Evolutionary conservation across 2,888 invertebrate genomes (phyloP).

Genomic region (Biston betularia): DNA sequence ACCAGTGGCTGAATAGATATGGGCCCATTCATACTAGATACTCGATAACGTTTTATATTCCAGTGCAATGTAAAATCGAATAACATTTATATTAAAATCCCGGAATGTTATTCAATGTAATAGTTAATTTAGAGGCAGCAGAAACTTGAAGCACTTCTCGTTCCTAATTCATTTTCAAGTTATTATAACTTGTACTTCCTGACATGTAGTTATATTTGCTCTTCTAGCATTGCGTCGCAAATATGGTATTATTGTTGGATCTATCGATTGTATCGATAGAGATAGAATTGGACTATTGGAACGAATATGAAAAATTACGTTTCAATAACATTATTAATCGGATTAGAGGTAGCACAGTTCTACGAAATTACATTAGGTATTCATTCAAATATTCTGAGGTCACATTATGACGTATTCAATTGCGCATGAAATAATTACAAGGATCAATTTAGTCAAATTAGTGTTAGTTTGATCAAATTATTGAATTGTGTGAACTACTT

Average conservation of each 20-base stretch:
- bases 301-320: constrained; percentile 15
- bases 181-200: no score
- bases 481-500: no score
- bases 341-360: constrained; percentile 11
- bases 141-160: no score
- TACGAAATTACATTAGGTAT: constrained; percentile 1
- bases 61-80: no score
- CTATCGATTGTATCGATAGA: constrained; percentile 39
- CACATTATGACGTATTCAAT: constrained; percentile 16
- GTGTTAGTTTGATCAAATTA: background rate
- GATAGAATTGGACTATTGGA: constrained; percentile 22
- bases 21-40: background rate
- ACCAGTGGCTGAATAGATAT: constrained; percentile 23
- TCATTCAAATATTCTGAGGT: constrained; percentile 17
- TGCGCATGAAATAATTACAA: constrained; percentile 1
- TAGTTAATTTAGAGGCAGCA: no score
- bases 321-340: constrained; percentile 21
- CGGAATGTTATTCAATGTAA: no score
- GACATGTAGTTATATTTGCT: no score
- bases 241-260: no score
- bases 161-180: no score
- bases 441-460: background rate
- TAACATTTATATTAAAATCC: no score
- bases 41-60: no score
- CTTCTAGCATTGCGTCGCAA: no score